Evolutionary conservation across 1,140 invertebrate genomes (phyloP).

Genomic region (Musca domestica): DNA sequence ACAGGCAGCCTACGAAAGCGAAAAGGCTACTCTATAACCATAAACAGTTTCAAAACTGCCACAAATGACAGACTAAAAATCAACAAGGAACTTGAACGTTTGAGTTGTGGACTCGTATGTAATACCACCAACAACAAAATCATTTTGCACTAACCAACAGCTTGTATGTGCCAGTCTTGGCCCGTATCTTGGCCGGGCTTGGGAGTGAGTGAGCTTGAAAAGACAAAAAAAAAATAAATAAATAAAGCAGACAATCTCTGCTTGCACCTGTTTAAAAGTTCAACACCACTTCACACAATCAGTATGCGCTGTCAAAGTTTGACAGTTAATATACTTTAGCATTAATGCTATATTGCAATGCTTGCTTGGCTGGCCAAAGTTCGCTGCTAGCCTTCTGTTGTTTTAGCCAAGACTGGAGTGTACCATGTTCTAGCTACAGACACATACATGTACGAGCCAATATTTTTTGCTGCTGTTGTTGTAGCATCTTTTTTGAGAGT

Average conservation of each 20-base stretch:
- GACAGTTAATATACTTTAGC: constrained; percentile 29
- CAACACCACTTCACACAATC: constrained; percentile 25
- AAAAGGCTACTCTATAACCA: constrained; percentile 14
- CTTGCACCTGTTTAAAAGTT: constrained; percentile 29
- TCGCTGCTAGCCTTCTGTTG: neutral
- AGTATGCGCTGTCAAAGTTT: constrained; percentile 27
- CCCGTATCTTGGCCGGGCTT: too few relatives aligned
- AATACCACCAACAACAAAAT: too few relatives aligned
- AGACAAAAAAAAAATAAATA: too few relatives aligned
- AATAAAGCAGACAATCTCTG: constrained; percentile 14
- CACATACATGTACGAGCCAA: too few relatives aligned
- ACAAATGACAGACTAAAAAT: constrained; percentile 11
- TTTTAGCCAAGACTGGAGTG: too few relatives aligned
- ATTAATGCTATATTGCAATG: constrained; percentile 17
- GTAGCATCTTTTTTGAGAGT: neutral
- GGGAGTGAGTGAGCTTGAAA: neutral
- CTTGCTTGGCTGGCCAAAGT: neutral
- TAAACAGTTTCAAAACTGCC: constrained; percentile 7
- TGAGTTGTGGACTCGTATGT: neutral
- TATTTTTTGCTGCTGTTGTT: too few relatives aligned
- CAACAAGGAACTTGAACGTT: neutral
- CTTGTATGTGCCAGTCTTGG: too few relatives aligned
- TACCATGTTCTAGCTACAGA: too few relatives aligned
- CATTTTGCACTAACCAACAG: too few relatives aligned
- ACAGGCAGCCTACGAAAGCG: neutral